Percentiles rank a stretch among this genome's conserved stretches.
phyloP scores from a whole-genome alignment of 2,797 vertebrate genomes.

The Microctenopoma lineatum region DNA sequence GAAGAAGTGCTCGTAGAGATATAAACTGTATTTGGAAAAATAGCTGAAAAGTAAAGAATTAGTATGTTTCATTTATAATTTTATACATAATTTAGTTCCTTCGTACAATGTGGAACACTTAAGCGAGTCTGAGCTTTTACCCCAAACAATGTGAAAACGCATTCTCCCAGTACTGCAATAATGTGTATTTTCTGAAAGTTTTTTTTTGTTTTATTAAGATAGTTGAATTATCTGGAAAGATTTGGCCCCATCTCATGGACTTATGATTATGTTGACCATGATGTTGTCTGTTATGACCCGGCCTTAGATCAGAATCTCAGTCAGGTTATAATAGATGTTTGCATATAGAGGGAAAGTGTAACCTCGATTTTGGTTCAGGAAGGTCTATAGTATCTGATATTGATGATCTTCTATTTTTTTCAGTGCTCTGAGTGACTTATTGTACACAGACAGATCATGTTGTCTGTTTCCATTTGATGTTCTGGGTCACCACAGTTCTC shows the following conservation, averaged over 20 bases:
- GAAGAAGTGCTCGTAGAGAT: background rate
- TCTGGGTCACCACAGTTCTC: no score
- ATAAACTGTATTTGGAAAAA: background rate
- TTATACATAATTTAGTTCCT: background rate
- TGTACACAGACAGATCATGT: background rate
- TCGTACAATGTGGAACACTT: background rate
- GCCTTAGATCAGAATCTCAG: no score
- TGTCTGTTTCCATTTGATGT: no score
- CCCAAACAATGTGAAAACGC: constrained; percentile 63
- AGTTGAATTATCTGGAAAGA: background rate
- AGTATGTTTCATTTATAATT: constrained; percentile 7
- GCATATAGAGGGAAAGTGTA: no score
- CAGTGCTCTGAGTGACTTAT: constrained; percentile 1
- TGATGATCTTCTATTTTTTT: no score
- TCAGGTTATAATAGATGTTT: no score
- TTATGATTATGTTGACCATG: no score
- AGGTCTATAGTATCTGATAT: no score
- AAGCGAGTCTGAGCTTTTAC: constrained; percentile 19
- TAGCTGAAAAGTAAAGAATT: background rate
- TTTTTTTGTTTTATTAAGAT: background rate
- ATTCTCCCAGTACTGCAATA: constrained; percentile 21
- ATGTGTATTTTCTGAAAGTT: constrained; percentile 14
- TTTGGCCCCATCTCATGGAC: background rate
- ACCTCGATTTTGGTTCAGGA: no score
- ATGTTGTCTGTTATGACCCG: no score